A percentile compares a stretch with the other conserved stretches of the same genome.
phyloP scores from a whole-genome alignment of 2,797 vertebrate genomes.

The Eospalax fontanierii region DNA sequence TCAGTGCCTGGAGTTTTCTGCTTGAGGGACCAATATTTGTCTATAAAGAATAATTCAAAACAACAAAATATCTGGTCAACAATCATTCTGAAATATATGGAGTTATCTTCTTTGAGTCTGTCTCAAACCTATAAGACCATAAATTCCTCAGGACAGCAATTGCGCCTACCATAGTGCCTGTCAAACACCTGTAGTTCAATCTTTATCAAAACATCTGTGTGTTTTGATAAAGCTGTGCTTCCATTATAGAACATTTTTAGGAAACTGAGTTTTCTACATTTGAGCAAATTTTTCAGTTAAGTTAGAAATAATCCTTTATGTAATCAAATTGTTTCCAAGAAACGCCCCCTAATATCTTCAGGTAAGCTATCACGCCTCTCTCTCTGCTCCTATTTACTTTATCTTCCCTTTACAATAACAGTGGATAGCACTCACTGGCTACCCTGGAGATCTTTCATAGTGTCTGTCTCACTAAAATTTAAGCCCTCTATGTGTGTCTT shows the following conservation, averaged over 20 bases:
- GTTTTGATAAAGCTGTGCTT: not conserved
- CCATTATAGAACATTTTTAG: not conserved
- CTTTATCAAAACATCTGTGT: not conserved
- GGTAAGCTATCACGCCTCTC: not conserved
- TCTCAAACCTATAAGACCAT: not conserved
- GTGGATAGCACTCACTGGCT: not conserved
- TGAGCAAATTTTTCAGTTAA: not conserved
- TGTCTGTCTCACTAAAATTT: not conserved
- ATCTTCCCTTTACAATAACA: not conserved
- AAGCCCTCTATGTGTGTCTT: not conserved
- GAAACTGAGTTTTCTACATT: not conserved
- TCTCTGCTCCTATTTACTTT: not conserved
- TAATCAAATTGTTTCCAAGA: not conserved
- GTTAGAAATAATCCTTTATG: not conserved
- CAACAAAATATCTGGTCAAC: not conserved
- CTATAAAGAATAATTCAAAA: slow-evolving; percentile 34
- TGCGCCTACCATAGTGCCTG: not conserved
- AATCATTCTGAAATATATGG: not conserved
- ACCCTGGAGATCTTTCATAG: not conserved
- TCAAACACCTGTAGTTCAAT: not conserved
- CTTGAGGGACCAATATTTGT: not conserved
- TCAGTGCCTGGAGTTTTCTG: not conserved
- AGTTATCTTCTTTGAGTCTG: not conserved
- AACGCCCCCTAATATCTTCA: not conserved
- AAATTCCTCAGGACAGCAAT: not conserved